These are phyloP conservation scores for Thymelicus sylvestris DNA, from an alignment of 2,888 invertebrate genomes.

Conservation along the genomic window DNA sequence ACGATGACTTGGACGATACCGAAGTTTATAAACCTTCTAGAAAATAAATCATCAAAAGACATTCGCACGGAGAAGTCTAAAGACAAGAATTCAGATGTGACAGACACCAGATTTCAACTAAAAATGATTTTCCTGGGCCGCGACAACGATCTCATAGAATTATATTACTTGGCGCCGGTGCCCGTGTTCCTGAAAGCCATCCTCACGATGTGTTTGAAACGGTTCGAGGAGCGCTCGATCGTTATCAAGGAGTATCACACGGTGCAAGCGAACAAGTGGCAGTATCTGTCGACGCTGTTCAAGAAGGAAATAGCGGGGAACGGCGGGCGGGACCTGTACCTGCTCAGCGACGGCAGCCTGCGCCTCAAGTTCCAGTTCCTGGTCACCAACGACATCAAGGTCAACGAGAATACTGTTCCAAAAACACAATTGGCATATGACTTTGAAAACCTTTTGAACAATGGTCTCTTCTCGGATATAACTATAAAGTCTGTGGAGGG, in stretches of 20 bases:
- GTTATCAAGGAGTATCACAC: conserved; percentile 75
- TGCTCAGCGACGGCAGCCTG: conserved; percentile 72
- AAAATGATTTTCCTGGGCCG: conserved; percentile 76
- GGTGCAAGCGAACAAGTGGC: conserved; percentile 76
- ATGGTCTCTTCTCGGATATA: conserved; percentile 73
- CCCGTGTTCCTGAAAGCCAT: conserved; percentile 73
- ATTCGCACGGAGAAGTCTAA: conserved; percentile 68
- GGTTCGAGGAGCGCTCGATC: conserved; percentile 74
- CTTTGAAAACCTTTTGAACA: conserved; percentile 69
- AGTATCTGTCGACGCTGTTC: conserved; percentile 71
- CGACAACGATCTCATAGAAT: conserved; percentile 73
- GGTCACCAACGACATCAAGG: conserved; percentile 73
- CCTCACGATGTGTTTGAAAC: conserved; percentile 69
- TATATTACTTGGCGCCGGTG: conserved; percentile 69
- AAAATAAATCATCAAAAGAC: conserved; percentile 66
- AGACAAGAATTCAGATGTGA: conserved; percentile 50
- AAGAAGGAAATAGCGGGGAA: conserved; percentile 69
- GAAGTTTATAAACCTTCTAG: conserved; percentile 65
- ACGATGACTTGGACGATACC: conserved; percentile 75
- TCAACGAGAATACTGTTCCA: conserved; percentile 61
- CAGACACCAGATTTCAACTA: conserved; percentile 65
- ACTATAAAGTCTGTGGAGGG: conserved; percentile 72
- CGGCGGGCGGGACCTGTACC: conserved; percentile 64
- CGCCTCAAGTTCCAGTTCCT: conserved; percentile 74
- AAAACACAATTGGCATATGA: conserved; percentile 71